phyloP scores from a whole-genome alignment of 2,113 vertebrate genomes.

The Channa argus region DNA sequence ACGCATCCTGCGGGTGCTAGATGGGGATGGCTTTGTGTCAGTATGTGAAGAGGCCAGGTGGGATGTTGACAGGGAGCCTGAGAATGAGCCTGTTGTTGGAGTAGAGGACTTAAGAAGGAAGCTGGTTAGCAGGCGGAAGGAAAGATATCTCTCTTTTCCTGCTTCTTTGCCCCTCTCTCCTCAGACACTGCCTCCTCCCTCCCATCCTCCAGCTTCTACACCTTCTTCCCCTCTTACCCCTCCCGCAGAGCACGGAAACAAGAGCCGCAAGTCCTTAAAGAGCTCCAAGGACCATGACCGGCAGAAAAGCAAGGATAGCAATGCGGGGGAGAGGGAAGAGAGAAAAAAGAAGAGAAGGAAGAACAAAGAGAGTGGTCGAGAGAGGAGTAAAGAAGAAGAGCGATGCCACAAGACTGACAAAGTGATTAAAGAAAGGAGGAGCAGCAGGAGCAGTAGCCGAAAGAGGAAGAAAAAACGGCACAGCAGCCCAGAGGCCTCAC shows the following conservation, averaged over 20 bases:
- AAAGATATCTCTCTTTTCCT: slow-evolving; percentile 83
- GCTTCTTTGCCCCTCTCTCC: slow-evolving; percentile 72
- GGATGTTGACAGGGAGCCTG: slow-evolving; percentile 62
- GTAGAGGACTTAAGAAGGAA: slow-evolving; percentile 89
- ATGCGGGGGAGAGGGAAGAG: slow-evolving; percentile 72
- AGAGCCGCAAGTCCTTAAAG: slow-evolving; percentile 76
- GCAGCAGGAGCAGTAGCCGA: slow-evolving; percentile 77
- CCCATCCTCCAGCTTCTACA: slow-evolving; percentile 41
- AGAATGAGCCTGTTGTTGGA: slow-evolving; percentile 74
- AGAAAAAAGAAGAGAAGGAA: slow-evolving; percentile 69
- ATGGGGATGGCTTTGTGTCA: slow-evolving; percentile 88
- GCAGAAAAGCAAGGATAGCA: slow-evolving; percentile 78
- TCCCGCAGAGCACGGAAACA: slow-evolving; percentile 51
- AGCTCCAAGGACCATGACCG: slow-evolving; percentile 73
- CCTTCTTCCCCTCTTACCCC: slow-evolving; percentile 49
- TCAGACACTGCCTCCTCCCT: slow-evolving; percentile 47
- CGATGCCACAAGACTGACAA: slow-evolving; percentile 36
- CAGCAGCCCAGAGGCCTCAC: slow-evolving; percentile 69
- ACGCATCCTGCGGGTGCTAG: slow-evolving; percentile 84
- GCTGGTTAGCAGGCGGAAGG: slow-evolving; percentile 88
- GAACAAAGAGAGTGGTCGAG: slow-evolving; percentile 60
- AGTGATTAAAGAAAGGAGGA: slow-evolving; percentile 63
- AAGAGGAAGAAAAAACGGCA: slow-evolving; percentile 78
- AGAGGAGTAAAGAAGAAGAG: slow-evolving; percentile 66
- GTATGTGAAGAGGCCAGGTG: slow-evolving; percentile 84